Conservation (phyloP, 1,140 invertebrate species). For the Nymphalis io region DNA sequence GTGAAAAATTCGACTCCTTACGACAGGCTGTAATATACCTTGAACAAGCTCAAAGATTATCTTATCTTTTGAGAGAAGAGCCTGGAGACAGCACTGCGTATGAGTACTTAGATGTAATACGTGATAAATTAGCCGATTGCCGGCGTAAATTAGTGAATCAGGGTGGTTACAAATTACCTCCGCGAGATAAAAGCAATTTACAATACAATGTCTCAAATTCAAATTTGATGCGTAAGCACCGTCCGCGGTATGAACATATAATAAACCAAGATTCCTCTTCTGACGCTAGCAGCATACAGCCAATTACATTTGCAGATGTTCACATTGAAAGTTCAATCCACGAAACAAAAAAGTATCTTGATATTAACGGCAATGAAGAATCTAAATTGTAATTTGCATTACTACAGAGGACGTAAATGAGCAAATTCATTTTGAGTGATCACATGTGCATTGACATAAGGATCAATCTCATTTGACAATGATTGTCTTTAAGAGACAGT, state of each 20-base stretch:
- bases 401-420: not conserved
- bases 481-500: too few relatives aligned
- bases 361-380: constrained; percentile 53
- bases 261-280: constrained; percentile 60
- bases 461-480: too few relatives aligned
- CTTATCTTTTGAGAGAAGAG: constrained; percentile 83
- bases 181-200: constrained; percentile 50
- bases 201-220: constrained; percentile 43
- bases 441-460: too few relatives aligned
- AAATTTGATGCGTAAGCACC: constrained; percentile 53
- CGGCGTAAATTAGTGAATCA: constrained; percentile 68
- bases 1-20: constrained; percentile 82
- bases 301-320: constrained; percentile 68
- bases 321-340: constrained; percentile 50
- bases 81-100: constrained; percentile 75
- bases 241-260: constrained; percentile 62
- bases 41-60: constrained; percentile 85
- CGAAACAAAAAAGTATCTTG: constrained; percentile 47
- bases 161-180: constrained; percentile 60
- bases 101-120: constrained; percentile 78
- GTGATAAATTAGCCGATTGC: constrained; percentile 69
- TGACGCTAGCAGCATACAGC: constrained; percentile 49
- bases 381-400: constrained; percentile 57
- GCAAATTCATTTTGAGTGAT: too few relatives aligned
- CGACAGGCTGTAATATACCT: constrained; percentile 84